Evolutionary conservation across 1,140 invertebrate genomes (phyloP), one percentile per base, ranked within the genome.

Genomic region (Argopecten irradians): DNA sequence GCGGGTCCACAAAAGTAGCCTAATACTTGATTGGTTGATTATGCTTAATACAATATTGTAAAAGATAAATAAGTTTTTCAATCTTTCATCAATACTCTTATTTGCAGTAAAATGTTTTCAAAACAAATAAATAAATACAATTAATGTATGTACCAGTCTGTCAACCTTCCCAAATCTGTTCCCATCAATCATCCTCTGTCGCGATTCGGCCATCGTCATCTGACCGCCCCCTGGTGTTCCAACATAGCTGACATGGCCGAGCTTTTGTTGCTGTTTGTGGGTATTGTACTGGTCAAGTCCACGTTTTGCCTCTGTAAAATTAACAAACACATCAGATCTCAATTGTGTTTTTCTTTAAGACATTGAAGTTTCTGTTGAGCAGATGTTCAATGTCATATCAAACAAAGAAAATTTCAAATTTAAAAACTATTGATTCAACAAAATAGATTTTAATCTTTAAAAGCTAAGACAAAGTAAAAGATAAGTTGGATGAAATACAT

Each of bases 231-330:
- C 55, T 5, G 55, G 1, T 16, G 55, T 71, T 11, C 55, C 55
- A n/a, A 71, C 55, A 28, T 71, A 71, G 55, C 55, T 71, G 22
- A 71, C 55, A 71, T 71, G 55, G 28, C 55, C 55, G 8, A 71
- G 55, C n/a, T 71, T 71, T 16, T 71, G 55, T 71, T 71, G 55
- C 55, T 71, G 55, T 71, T 71, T 71, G 55, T 71, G 55, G 28
- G 1, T n/a, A n/a, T 71, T 11, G 55, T 71, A 71, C 55, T 71
- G 55, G 8, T 71, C 55, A 22, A 28, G 55, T n/a, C n/a, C 55
- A 28, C 55, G 55, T n/a, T 28, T 71, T 22, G 55, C 55, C 55
- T 71, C 55, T 71, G 55, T n/a, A 22, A 71, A 28, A n/a, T n/a
- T n/a, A n/a, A 71, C 55, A 71, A 71, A 71, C n/a, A 71, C 5